These are phyloP conservation scores for Napeogenes inachia DNA, from an alignment of 2,888 invertebrate genomes.

Conservation along the genomic window DNA sequence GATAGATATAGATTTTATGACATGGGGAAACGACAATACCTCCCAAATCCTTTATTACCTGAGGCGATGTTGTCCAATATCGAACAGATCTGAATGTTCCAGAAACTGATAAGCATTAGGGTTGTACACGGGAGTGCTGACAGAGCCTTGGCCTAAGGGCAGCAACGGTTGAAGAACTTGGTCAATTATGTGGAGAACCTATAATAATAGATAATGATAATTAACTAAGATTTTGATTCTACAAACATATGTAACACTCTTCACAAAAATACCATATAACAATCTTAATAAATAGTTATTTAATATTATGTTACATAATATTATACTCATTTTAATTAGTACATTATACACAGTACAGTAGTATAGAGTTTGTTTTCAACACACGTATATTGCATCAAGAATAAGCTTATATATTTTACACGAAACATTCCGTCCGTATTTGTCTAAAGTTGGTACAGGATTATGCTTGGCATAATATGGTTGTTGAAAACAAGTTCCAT, in stretches of 20 bases:
- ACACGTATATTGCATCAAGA: neutral
- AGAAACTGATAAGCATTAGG: constrained; percentile 89
- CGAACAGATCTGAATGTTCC: constrained; percentile 85
- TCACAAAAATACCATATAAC: no score
- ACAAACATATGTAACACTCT: no score
- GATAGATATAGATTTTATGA: neutral
- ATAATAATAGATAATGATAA: constrained; percentile 10
- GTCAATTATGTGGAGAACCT: constrained; percentile 93
- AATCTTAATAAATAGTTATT: neutral
- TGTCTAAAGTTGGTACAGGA: constrained; percentile 15
- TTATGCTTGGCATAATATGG: constrained; percentile 17
- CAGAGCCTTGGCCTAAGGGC: constrained; percentile 76
- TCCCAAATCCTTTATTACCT: constrained; percentile 72
- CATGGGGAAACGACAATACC: neutral
- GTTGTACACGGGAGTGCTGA: constrained; percentile 82
- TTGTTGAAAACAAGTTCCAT: constrained; percentile 28
- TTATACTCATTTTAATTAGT: neutral
- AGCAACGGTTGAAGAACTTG: constrained; percentile 89
- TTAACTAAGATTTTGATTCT: neutral
- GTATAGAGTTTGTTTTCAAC: neutral
- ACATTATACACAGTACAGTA: neutral
- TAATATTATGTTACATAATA: neutral
- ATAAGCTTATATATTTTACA: neutral
- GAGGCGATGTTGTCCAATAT: constrained; percentile 83
- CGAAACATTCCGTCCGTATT: constrained; percentile 7